Base-by-base conservation (phyloP, 2,113 vertebrate species). In the Cnemophilus loriae region DNA sequence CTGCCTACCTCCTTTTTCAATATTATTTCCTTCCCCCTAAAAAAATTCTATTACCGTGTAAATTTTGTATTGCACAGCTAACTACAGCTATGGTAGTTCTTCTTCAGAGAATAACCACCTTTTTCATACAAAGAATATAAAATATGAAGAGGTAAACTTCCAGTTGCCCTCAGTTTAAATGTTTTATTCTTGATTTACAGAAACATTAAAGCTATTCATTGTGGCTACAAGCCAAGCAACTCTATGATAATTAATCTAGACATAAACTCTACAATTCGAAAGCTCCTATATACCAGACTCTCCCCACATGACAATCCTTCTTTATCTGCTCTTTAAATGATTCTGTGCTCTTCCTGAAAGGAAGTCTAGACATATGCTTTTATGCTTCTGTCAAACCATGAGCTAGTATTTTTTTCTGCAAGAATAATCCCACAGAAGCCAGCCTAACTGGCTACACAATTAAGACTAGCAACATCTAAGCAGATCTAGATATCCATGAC, bases 1-100 rank as follows among this genome's bases (percentile, higher is more conserved):
- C 53, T 67, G 28, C 41, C 46, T 24, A 61, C 3, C 6, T 63
- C 16, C 30, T 39, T 80, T 77, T 80, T 46, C 46, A 50, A 26
- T 20, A 32, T 9, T 14, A 30, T 33, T 22, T 15, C 21, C 28
- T 20, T 2, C 2, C 1, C 2, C 1, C 2, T 4, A 5, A 4
- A n/a, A 5, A 3, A 42, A 30, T 47, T 73, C 30, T 69, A 63
- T 57, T 28, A 42, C 5, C 49, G 21, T 24, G 5, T 17, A 71
- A 64, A 68, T 69, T 87, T 84, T 79, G 28, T 68, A 46, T 20
- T 70, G 52, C 39, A 84, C 17, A 82, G 24, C 19, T 56, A 39
- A 60, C 32, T 76, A 83, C 10, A 80, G 14, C 50, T 83, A 23
- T 46, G 22, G 21, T 19, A 60, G 20, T 8, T 28, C 16, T 67